phyloP scores from a whole-genome alignment of 2,888 invertebrate genomes.

The Pterobdella sp. region DNA sequence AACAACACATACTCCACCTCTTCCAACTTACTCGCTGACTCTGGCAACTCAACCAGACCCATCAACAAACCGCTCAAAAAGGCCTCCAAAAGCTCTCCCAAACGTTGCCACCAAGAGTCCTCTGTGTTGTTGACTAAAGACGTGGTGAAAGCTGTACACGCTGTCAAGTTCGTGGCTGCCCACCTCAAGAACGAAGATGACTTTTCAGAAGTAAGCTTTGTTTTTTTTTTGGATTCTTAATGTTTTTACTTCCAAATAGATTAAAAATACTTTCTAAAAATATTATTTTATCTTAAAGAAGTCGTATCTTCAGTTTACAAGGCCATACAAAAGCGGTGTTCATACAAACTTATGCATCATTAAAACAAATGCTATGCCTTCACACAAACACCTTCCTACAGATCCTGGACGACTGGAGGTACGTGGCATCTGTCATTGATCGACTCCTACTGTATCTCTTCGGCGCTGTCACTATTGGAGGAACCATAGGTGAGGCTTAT shows the following conservation, averaged over 20 bases:
- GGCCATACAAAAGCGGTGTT: neutral
- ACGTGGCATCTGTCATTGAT: conserved; percentile 95
- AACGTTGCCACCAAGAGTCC: neutral
- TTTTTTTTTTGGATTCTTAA: neutral
- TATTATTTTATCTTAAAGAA: neutral
- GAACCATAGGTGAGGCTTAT: conserved; percentile 64
- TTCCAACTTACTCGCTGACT: neutral
- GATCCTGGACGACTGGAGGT: conserved; percentile 98
- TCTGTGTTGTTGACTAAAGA: conserved; percentile 2
- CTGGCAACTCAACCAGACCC: too few species aligned
- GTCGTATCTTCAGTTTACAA: neutral
- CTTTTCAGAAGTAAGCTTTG: conserved; percentile 75
- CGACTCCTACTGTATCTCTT: conserved; percentile 88
- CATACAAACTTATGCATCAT: too few species aligned
- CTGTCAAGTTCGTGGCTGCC: conserved; percentile 94
- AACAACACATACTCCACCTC: neutral
- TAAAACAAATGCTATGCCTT: neutral
- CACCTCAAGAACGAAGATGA: conserved; percentile 94
- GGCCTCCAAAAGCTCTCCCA: neutral
- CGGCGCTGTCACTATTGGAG: conserved; percentile 87
- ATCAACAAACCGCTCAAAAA: neutral
- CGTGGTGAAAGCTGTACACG: conserved; percentile 68
- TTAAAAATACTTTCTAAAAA: neutral
- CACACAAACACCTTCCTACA: conserved; percentile 52
- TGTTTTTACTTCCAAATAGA: neutral